These are phyloP conservation scores for Lasioglossum leucozonium DNA, from an alignment of 2,888 invertebrate genomes.

Conservation along the genomic window DNA sequence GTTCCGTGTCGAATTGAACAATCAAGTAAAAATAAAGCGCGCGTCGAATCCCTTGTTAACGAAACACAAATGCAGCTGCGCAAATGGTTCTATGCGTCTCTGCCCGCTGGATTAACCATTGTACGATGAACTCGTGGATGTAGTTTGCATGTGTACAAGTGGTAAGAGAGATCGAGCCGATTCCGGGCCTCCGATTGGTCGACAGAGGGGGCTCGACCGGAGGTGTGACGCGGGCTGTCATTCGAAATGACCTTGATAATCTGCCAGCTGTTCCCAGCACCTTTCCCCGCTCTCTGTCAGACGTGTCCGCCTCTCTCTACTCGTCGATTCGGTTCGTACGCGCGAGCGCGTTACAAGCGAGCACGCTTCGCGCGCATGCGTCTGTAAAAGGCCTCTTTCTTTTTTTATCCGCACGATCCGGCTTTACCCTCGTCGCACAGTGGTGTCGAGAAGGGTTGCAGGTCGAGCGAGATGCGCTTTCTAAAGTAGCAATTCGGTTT, in stretches of 20 bases:
- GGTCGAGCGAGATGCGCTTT: slow-evolving; percentile 11
- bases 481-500: not conserved
- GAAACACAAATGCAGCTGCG: slow-evolving; percentile 1
- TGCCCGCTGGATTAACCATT: slow-evolving; percentile 25
- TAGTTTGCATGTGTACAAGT: slow-evolving; percentile 42
- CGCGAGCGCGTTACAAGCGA: slow-evolving; percentile 30
- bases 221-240: slow-evolving; percentile 76
- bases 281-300: slow-evolving; percentile 48
- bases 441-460: not conserved
- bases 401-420: not conserved
- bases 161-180: slow-evolving; percentile 33
- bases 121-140: slow-evolving; percentile 46
- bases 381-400: not conserved
- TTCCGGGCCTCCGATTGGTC: slow-evolving; percentile 72
- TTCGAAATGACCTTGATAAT: slow-evolving; percentile 77
- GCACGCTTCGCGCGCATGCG: slow-evolving; percentile 35
- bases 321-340: not conserved
- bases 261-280: slow-evolving; percentile 76
- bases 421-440: slow-evolving; percentile 3
- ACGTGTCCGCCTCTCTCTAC: slow-evolving; percentile 31
- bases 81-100: slow-evolving; percentile 7
- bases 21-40: not conserved
- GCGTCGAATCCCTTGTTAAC: not conserved
- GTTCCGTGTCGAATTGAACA: not conserved
- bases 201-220: slow-evolving; percentile 76